phyloP scores from a whole-genome alignment of 2,888 invertebrate species.

The Eristalis arbustorum region DNA sequence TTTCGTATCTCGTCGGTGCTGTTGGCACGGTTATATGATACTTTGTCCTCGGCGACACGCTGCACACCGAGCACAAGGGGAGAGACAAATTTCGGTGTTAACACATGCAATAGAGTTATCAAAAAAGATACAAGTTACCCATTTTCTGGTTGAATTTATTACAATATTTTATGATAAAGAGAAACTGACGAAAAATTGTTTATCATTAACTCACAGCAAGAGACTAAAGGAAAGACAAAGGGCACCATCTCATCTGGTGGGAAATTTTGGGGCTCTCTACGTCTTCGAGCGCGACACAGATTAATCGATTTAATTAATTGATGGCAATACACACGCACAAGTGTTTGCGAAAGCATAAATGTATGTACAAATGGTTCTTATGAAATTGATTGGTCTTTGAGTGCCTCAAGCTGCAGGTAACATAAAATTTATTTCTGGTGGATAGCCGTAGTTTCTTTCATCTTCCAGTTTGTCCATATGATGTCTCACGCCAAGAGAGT shows the following conservation, averaged over 20 bases:
- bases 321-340: neutral
- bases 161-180: conserved; percentile 32
- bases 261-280: conserved; percentile 25
- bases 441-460: too few relatives aligned
- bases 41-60: conserved; percentile 7
- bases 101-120: conserved; percentile 42
- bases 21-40: conserved; percentile 42
- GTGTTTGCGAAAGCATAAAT: conserved; percentile 28
- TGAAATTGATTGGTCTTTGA: neutral
- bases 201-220: conserved; percentile 38
- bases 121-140: conserved; percentile 15
- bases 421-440: too few relatives aligned
- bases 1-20: conserved; percentile 18
- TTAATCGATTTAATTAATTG: conserved; percentile 47
- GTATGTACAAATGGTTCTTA: neutral
- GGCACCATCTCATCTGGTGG: conserved; percentile 25
- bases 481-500: too few relatives aligned
- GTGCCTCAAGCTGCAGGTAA: neutral
- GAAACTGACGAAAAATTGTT: conserved; percentile 25
- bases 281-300: conserved; percentile 23
- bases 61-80: neutral
- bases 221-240: conserved; percentile 31
- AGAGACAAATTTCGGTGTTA: conserved; percentile 1
- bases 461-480: too few relatives aligned
- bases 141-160: conserved; percentile 44